Conservation (phyloP, 2,113 vertebrate species). For the Zosterops borbonicus region DNA sequence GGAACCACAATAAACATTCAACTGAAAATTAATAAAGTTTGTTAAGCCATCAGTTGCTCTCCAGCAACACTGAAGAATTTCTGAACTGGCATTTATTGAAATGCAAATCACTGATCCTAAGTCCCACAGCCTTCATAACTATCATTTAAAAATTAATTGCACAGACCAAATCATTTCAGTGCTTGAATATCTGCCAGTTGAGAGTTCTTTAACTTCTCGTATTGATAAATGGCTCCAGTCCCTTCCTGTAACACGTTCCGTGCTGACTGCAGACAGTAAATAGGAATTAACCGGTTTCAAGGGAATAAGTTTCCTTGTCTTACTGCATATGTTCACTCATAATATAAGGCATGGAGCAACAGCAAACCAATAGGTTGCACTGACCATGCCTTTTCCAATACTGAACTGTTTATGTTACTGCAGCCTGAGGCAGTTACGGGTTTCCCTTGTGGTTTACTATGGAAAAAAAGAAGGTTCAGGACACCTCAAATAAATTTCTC, state of each 20-base stretch:
- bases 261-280: background rate
- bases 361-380: background rate
- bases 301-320: background rate
- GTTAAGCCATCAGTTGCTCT: conserved; percentile 11
- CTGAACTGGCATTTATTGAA: conserved; percentile 15
- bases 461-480: background rate
- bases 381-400: background rate
- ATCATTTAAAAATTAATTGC: conserved; percentile 51
- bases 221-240: conserved; percentile 7
- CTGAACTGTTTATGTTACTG: background rate
- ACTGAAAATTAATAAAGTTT: conserved; percentile 41
- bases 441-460: background rate
- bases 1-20: background rate
- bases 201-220: conserved; percentile 28
- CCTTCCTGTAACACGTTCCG: background rate
- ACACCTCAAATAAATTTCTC: background rate
- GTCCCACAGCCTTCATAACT: conserved; percentile 31
- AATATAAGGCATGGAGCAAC: background rate
- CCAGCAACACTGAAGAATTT: conserved; percentile 15
- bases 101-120: conserved; percentile 27
- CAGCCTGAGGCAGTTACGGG: background rate
- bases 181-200: conserved; percentile 4
- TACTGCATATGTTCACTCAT: background rate
- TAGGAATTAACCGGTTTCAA: background rate
- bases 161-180: conserved; percentile 36